A percentile compares a stretch with the other conserved stretches of the same genome.
Conservation (phyloP, 2,888 invertebrate genomes). For the Sthenelais limicola region DNA sequence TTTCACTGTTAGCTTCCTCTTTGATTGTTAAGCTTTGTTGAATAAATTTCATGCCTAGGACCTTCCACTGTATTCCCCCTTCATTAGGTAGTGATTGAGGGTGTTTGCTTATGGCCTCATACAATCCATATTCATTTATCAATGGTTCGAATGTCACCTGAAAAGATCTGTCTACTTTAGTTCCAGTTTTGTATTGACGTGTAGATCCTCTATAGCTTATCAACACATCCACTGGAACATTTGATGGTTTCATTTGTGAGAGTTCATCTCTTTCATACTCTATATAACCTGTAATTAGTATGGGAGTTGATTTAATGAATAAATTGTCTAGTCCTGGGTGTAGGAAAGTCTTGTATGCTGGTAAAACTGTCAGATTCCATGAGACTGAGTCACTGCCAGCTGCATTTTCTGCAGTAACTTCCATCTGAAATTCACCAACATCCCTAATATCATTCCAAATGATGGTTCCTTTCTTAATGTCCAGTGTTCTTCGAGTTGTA, state of each 20-base stretch:
- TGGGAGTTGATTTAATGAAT: not conserved
- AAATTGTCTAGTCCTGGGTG: not conserved
- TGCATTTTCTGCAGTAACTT: constrained; percentile 13
- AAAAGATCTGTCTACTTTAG: constrained; percentile 19
- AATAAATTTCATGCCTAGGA: constrained; percentile 26
- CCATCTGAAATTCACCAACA: not conserved
- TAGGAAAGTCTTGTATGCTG: not conserved
- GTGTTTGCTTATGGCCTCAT: not conserved
- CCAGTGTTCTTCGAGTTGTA: no score
- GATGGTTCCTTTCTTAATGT: no score
- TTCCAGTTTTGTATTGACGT: not conserved
- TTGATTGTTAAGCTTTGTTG: not conserved
- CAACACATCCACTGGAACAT: constrained; percentile 30
- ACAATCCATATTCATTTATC: constrained; percentile 1
- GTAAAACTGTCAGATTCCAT: constrained; percentile 11
- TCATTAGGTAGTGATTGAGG: not conserved
- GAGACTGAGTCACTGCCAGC: not conserved
- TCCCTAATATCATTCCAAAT: no score
- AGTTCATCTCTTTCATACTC: not conserved
- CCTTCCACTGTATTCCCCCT: not conserved
- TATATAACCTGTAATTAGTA: not conserved
- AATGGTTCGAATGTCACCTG: not conserved
- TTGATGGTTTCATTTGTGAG: not conserved
- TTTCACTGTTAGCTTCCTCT: constrained; percentile 1
- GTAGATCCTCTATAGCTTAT: not conserved